Conservation (phyloP, 1,140 invertebrate genomes). For the Zaprionus tsacasi region DNA sequence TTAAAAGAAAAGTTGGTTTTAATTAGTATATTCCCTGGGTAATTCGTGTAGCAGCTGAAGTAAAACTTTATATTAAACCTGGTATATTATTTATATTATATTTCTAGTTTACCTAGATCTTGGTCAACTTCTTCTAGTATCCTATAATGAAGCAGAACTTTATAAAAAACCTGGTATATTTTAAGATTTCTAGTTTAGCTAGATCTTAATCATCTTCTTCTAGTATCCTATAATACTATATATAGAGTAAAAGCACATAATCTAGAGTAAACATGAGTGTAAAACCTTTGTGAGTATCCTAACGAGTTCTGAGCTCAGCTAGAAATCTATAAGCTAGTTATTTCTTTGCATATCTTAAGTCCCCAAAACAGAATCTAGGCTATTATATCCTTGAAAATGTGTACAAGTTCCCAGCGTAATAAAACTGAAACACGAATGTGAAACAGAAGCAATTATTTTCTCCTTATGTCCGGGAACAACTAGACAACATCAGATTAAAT, state of each 20-base stretch:
- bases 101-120: too few relatives aligned
- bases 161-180: too few relatives aligned
- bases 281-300: background rate
- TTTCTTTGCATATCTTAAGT: background rate
- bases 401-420: conserved; percentile 55
- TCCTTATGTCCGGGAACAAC: conserved; percentile 48
- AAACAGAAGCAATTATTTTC: conserved; percentile 72
- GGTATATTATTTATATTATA: too few relatives aligned
- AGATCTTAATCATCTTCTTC: too few relatives aligned
- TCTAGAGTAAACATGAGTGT: background rate
- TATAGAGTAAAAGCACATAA: too few relatives aligned
- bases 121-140: too few relatives aligned
- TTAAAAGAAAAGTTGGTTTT: conserved; percentile 21
- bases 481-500: conserved; percentile 27
- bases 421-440: conserved; percentile 62
- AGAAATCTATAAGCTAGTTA: background rate
- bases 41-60: background rate
- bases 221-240: too few relatives aligned
- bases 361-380: conserved; percentile 4
- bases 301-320: background rate
- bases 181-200: too few relatives aligned
- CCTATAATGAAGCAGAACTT: too few relatives aligned
- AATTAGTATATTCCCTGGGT: background rate
- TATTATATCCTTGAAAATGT: conserved; percentile 49
- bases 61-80: too few relatives aligned